Base-by-base conservation (phyloP, 2,888 invertebrate species). In the Spisula subtruncata region DNA sequence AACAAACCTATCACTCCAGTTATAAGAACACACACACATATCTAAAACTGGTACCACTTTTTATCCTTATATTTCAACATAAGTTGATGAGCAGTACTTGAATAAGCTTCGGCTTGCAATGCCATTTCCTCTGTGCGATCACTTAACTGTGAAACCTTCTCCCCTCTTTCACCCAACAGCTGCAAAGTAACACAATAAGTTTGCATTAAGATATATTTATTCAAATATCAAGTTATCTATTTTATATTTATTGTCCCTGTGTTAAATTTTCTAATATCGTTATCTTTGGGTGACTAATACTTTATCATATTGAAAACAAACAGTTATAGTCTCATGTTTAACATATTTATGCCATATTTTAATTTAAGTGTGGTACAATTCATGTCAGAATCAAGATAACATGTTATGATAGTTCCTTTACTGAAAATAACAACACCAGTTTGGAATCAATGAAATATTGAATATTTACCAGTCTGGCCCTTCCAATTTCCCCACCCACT, bases 51-150 rank as follows among this genome's bases (percentile, higher is more conserved):
- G 97, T 99, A 99, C 99, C 99, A 99, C 97, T 99, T 99, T 97
- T 99, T 99, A 97, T 99, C 99, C 97, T 98, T 99, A 97, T 99
- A 99, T 97, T 99, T 99, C 97, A 98, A 98, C 98, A 99, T 98
- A 97, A 99, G 98, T 96, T 98, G 98, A 97, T 99, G 99, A 94
- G 99, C 98, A 91, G 98, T 98, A 91, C 98, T 97, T 91, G 98
- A 98, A 97, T 99, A 99, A 97, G 98, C 98, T 97, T 98, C 98
- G 91, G 98, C 98, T 97, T 98, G 98, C 95, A 97, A 97, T 97
- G 98, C 98, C 99, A 99, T 99, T 95, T 98, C 98, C 97, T 98
- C 99, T 86, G 99, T 98, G 96, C 98, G 98, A 93, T 99, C 99
- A 97, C 99, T 99, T 86, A 99, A 97, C 96, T 98, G 98, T 93